Percentiles rank a stretch among this genome's conserved stretches.
Conservation (phyloP, 2,113 vertebrate species). For the Chunga burmeisteri region DNA sequence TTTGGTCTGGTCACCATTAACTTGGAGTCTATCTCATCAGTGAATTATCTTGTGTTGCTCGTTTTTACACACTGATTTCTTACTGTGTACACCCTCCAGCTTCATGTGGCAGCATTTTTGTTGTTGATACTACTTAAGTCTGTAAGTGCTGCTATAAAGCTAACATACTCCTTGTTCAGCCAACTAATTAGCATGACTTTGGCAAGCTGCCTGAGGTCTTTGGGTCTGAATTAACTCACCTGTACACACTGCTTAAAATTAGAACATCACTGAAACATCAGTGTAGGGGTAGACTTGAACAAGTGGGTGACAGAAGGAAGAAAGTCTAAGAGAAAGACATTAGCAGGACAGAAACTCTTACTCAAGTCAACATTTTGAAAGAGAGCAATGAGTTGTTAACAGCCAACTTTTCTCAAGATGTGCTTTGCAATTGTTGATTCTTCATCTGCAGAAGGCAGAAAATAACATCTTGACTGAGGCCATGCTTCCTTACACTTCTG, state of each 20-base stretch:
- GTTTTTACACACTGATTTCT: background rate
- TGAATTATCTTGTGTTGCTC: background rate
- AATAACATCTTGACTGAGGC: background rate
- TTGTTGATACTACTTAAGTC: background rate
- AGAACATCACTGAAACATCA: background rate
- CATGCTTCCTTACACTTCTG: background rate
- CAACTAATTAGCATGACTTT: background rate
- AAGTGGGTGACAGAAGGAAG: background rate
- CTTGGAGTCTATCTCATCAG: background rate
- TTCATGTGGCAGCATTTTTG: background rate
- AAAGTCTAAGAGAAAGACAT: background rate
- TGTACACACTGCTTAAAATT: background rate
- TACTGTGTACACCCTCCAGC: rapidly evolving
- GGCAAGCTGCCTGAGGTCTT: background rate
- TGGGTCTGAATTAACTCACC: background rate
- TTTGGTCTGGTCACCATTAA: background rate
- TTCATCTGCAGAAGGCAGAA: background rate
- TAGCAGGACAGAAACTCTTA: background rate
- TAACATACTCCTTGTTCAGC: background rate
- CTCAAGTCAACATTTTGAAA: background rate
- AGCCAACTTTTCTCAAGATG: background rate
- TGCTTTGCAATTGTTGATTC: background rate
- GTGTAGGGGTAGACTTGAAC: background rate
- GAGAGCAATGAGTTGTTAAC: background rate
- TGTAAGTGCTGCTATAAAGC: background rate